Percentiles rank a stretch among this genome's conserved stretches.
phyloP scores from a whole-genome alignment of 2,113 vertebrate species.

The Gadus chalcogrammus region DNA sequence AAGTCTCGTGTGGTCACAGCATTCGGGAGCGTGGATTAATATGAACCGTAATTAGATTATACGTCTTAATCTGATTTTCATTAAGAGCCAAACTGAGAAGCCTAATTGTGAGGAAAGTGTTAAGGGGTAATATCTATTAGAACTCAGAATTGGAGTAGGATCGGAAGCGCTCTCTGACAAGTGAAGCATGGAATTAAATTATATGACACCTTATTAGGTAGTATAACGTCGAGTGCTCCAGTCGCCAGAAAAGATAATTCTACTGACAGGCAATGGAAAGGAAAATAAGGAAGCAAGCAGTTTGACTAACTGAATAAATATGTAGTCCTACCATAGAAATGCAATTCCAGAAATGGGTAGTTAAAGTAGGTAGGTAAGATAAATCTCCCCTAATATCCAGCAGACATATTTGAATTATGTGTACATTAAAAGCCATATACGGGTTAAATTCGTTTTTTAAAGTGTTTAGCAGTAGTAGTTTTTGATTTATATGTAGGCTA shows the following conservation, averaged over 20 bases:
- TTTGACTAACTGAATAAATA: constrained; percentile 29
- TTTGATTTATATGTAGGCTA: constrained; percentile 8
- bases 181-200: constrained; percentile 82
- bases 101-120: constrained; percentile 77
- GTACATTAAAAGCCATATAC: too few relatives aligned
- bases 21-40: constrained; percentile 73
- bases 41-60: constrained; percentile 81
- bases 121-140: constrained; percentile 81
- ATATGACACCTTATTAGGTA: constrained; percentile 81
- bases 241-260: constrained; percentile 54
- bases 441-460: too few relatives aligned
- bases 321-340: neutral
- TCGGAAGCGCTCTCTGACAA: constrained; percentile 74
- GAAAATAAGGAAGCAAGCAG: constrained; percentile 64
- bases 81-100: constrained; percentile 76
- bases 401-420: too few relatives aligned
- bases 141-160: constrained; percentile 77
- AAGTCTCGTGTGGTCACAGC: constrained; percentile 21
- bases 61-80: constrained; percentile 82
- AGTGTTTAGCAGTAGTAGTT: neutral
- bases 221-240: constrained; percentile 70
- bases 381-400: neutral
- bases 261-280: constrained; percentile 54
- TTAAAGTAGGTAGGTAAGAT: too few relatives aligned
- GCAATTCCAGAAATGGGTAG: too few relatives aligned